Conservation (phyloP, 1,140 invertebrate genomes). For the Philotrypesis tridentata region DNA sequence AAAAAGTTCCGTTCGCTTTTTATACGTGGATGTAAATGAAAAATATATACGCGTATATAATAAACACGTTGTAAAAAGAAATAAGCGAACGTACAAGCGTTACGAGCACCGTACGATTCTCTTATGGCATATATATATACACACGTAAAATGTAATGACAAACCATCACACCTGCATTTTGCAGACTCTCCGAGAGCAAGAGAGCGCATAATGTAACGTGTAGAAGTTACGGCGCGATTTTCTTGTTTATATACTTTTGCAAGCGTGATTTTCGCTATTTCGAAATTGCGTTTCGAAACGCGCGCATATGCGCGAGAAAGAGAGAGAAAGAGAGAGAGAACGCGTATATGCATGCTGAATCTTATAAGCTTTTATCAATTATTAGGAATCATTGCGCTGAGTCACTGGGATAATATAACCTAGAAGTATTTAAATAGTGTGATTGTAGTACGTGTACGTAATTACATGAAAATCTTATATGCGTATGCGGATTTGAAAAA, state of each 20-base stretch:
- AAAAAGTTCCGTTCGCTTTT: no score
- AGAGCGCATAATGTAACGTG: background rate
- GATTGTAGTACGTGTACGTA: background rate
- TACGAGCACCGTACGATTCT: background rate
- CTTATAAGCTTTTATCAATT: background rate
- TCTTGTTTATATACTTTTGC: background rate
- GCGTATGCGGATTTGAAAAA: background rate
- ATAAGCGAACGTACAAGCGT: background rate
- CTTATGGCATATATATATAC: background rate
- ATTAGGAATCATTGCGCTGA: background rate
- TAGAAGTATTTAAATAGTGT: background rate
- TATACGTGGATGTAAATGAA: no score
- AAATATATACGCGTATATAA: no score
- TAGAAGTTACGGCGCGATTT: background rate
- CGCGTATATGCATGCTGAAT: background rate
- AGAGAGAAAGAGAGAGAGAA: no score
- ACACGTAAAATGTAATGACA: background rate
- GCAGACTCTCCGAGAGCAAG: background rate
- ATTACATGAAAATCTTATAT: background rate
- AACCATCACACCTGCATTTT: background rate
- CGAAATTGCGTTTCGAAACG: conserved; percentile 2
- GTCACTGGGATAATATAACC: background rate
- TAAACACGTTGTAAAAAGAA: no score
- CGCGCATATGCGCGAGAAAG: background rate
- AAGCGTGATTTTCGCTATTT: background rate